Conservation (phyloP, 2,797 vertebrate genomes). For the Tenualosa thibaudeaui region DNA sequence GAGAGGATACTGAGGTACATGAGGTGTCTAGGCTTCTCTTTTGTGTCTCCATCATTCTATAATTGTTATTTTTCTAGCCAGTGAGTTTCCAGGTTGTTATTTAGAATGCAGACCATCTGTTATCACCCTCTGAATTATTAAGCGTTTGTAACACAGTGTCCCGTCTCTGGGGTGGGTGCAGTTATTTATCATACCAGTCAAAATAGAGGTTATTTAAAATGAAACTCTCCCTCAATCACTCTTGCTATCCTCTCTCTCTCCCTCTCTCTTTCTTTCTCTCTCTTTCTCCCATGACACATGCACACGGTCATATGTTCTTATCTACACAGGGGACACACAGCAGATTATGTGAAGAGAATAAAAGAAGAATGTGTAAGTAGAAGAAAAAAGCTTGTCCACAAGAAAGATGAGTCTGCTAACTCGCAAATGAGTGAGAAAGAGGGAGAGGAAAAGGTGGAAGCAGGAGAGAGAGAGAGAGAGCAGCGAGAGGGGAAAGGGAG, state of each 20-base stretch:
- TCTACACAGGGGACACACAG: neutral
- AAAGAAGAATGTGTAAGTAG: neutral
- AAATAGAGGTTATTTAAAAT: slow-evolving; percentile 24
- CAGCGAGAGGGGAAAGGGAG: neutral
- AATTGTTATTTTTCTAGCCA: neutral
- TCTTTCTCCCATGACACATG: neutral
- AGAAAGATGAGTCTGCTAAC: slow-evolving; percentile 15
- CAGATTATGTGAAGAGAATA: neutral
- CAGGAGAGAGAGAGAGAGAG: neutral
- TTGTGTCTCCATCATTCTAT: neutral
- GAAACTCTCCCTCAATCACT: slow-evolving; percentile 1
- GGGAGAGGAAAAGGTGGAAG: neutral
- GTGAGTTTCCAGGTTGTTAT: slow-evolving; percentile 3
- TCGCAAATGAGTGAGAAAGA: slow-evolving; percentile 4
- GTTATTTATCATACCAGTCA: slow-evolving; percentile 7
- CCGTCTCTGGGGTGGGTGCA: neutral
- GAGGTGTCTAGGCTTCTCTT: neutral
- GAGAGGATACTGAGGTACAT: slow-evolving; percentile 13
- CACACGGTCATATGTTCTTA: neutral
- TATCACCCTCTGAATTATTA: slow-evolving; percentile 20
- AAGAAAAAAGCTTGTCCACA: neutral
- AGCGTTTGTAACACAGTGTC: slow-evolving; percentile 4
- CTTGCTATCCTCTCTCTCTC: neutral
- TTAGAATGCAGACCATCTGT: slow-evolving; percentile 17
- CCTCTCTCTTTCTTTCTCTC: neutral